phyloP scores from a whole-genome alignment of 1,140 invertebrate genomes.

The Bombus turneri region DNA sequence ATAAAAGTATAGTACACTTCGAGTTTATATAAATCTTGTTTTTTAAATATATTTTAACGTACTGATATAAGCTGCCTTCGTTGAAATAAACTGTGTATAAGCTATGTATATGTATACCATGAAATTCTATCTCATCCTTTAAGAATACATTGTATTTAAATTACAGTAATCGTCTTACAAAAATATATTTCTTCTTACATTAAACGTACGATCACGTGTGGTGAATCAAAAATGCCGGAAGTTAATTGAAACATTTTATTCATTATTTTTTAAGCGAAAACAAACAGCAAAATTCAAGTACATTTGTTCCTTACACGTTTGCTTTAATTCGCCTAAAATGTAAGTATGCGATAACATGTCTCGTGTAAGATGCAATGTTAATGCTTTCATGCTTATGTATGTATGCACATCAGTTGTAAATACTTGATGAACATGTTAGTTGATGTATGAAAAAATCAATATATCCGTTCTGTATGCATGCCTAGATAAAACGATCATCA shows the following conservation, averaged over 20 bases:
- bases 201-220: background rate
- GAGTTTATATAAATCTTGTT: background rate
- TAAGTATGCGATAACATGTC: conserved; percentile 79
- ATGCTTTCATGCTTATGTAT: conserved; percentile 63
- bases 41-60: background rate
- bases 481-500: conserved; percentile 55
- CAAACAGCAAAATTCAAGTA: conserved; percentile 81
- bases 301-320: conserved; percentile 79
- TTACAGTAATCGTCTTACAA: too few relatives aligned
- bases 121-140: background rate
- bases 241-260: conserved; percentile 79
- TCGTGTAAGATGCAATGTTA: conserved; percentile 72
- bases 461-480: conserved; percentile 53
- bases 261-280: conserved; percentile 82
- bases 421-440: conserved; percentile 49
- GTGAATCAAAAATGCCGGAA: background rate
- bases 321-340: conserved; percentile 78
- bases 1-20: background rate
- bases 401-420: conserved; percentile 55
- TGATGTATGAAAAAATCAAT: conserved; percentile 59
- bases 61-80: background rate
- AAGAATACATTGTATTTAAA: background rate
- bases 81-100: background rate
- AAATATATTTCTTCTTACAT: background rate
- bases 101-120: background rate